phyloP scores from a whole-genome alignment of 37 sponge, comb jelly and placozoan genomes.

The Tethya wilhelma region DNA sequence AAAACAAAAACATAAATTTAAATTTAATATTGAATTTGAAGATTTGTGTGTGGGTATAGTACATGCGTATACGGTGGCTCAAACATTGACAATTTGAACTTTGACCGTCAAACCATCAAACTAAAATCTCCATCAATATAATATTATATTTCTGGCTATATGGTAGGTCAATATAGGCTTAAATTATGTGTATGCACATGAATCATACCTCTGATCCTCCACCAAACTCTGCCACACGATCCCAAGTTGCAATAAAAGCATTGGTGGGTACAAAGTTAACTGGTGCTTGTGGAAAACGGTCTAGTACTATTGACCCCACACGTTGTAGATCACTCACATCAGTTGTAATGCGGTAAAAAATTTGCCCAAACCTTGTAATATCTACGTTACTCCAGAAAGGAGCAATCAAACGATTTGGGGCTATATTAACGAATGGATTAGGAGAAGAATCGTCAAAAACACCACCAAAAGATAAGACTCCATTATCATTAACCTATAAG shows the following conservation, averaged over 20 bases:
- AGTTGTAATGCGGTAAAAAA: conserved; percentile 4
- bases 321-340: not conserved
- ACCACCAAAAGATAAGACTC: not conserved
- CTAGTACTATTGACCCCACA: not conserved
- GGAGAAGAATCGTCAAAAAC: not conserved
- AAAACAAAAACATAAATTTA: no score
- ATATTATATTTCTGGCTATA: no score
- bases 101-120: no score
- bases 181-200: no score
- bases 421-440: not conserved
- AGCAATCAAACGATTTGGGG: not conserved
- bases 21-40: no score
- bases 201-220: no score
- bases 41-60: no score
- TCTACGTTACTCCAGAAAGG: not conserved
- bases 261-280: not conserved
- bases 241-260: conserved; percentile 11
- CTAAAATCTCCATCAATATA: no score
- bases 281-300: not conserved
- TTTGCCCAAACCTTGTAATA: not conserved
- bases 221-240: not conserved
- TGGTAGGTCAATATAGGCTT: no score
- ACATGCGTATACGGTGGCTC: no score
- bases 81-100: no score
- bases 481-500: conserved; percentile 30